These are phyloP conservation scores for Yponomeuta plumbellus DNA, from an alignment of 2,888 invertebrate species.

Conservation along the genomic window DNA sequence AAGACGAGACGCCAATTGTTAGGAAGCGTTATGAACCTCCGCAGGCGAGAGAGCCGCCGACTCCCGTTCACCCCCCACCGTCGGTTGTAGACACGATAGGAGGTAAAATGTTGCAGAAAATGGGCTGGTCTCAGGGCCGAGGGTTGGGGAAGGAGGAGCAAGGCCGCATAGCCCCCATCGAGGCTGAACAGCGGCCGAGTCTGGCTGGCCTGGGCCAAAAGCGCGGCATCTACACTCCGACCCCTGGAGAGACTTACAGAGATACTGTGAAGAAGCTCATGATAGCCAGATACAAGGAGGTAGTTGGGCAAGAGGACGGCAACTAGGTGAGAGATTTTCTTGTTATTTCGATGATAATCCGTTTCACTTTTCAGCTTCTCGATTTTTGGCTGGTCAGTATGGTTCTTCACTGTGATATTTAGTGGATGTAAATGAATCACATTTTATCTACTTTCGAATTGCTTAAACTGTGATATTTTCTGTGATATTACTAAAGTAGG, in stretches of 20 bases:
- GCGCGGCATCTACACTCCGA: constrained; percentile 84
- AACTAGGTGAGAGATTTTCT: constrained; percentile 54
- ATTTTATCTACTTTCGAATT: background rate
- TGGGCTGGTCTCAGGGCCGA: constrained; percentile 99
- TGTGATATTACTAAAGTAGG: background rate
- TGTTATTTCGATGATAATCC: constrained; percentile 24
- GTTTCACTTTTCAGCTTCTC: constrained; percentile 42
- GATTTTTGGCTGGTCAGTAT: constrained; percentile 46
- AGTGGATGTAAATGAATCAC: background rate
- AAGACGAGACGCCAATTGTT: constrained; percentile 80
- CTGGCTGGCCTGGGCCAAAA: constrained; percentile 93
- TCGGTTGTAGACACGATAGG: constrained; percentile 94
- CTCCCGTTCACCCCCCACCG: constrained; percentile 77
- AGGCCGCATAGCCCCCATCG: constrained; percentile 94
- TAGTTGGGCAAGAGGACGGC: constrained; percentile 78
- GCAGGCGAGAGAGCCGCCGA: constrained; percentile 56
- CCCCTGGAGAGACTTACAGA: constrained; percentile 90
- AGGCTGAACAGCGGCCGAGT: constrained; percentile 81
- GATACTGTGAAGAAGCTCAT: constrained; percentile 93
- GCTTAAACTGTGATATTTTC: background rate
- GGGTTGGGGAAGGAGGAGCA: constrained; percentile 96
- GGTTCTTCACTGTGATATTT: constrained; percentile 1
- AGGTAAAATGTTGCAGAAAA: constrained; percentile 95
- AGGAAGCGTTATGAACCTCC: constrained; percentile 63
- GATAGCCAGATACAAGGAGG: constrained; percentile 90